Evolutionary conservation across 2,888 invertebrate genomes (phyloP).

Genomic region (Periphyllus acericola): DNA sequence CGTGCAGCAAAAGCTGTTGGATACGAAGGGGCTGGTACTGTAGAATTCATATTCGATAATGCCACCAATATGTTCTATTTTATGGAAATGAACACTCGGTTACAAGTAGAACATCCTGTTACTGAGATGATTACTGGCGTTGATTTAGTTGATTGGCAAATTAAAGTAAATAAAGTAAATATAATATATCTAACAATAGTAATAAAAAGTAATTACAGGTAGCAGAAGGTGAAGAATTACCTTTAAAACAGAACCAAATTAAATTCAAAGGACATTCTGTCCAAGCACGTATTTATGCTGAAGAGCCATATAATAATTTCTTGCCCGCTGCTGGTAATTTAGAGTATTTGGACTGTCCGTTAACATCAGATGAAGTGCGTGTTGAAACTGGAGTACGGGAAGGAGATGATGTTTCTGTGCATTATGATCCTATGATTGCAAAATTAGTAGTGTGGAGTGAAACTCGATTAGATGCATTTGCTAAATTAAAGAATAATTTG

Average conservation of each 20-base stretch:
- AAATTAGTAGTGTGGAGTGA: conserved; percentile 96
- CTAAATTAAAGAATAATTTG: conserved; percentile 79
- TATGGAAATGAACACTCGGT: conserved; percentile 99
- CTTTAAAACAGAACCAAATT: conserved; percentile 83
- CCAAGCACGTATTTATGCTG: conserved; percentile 97
- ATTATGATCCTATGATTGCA: conserved; percentile 99
- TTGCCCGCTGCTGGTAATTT: conserved; percentile 93
- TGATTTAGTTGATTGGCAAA: conserved; percentile 98
- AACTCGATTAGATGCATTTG: conserved; percentile 82
- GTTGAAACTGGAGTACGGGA: conserved; percentile 91
- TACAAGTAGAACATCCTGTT: conserved; percentile 94
- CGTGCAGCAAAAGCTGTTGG: conserved; percentile 93
- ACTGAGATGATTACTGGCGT: conserved; percentile 97
- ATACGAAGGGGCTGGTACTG: conserved; percentile 98
- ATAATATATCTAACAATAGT: neutral
- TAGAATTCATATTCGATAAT: conserved; percentile 95
- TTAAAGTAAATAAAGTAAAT: conserved; percentile 69
- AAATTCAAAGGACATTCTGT: conserved; percentile 86
- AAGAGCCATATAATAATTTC: conserved; percentile 79
- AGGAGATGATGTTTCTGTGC: conserved; percentile 95
- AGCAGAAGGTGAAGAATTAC: conserved; percentile 88
- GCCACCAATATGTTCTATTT: conserved; percentile 90
- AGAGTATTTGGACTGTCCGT: conserved; percentile 79
- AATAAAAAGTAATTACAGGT: conserved; percentile 68
- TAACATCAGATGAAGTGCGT: conserved; percentile 74